Evolutionary conservation across 2,797 vertebrate species (phyloP).

Genomic region (Sphenopsis melanotis): DNA sequence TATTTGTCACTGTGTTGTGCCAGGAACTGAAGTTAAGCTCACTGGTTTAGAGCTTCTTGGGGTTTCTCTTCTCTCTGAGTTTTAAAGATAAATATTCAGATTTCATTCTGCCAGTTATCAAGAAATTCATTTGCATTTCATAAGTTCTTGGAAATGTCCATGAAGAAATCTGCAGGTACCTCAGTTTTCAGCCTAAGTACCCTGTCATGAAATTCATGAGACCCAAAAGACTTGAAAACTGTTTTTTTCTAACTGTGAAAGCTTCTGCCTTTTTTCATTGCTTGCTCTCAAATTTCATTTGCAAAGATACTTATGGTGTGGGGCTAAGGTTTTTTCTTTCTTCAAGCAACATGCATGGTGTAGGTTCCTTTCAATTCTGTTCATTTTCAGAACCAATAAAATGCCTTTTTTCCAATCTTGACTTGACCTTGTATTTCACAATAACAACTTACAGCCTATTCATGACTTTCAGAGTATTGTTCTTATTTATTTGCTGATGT

Average conservation of each 20-base stretch:
- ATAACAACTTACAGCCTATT: not conserved
- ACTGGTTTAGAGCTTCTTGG: not conserved
- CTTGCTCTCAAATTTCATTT: not conserved
- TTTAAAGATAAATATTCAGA: not conserved
- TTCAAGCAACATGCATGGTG: not conserved
- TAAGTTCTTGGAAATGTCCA: not conserved
- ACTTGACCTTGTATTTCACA: not conserved
- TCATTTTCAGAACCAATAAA: not conserved
- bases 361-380: not conserved
- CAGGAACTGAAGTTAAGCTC: not conserved
- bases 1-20: not conserved
- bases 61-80: not conserved
- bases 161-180: not conserved
- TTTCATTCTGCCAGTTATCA: not conserved
- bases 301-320: not conserved
- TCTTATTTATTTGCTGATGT: not conserved
- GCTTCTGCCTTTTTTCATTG: not conserved
- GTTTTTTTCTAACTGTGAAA: not conserved
- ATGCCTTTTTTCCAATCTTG: not conserved
- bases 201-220: constrained; percentile 16
- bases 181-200: not conserved
- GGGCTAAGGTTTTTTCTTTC: not conserved
- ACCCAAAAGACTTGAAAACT: not conserved
- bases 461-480: not conserved
- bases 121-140: constrained; percentile 3